Base-by-base conservation (phyloP, 2,113 vertebrate genomes). In the Grammomys surdaster region DNA sequence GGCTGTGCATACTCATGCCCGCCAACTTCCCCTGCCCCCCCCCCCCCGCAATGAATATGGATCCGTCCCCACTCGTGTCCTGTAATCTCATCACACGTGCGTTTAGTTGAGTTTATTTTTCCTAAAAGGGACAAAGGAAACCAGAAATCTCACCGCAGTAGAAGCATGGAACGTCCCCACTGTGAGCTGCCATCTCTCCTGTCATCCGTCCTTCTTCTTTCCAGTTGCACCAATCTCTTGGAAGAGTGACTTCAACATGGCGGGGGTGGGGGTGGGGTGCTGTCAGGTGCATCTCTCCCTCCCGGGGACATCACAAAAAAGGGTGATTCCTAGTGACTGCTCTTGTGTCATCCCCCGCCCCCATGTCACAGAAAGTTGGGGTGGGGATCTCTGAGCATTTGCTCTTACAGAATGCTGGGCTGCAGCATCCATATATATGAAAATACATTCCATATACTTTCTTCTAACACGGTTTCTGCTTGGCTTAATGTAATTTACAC, bases 251-350 rank as follows among this genome's bases (percentile, higher is more conserved):
- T 69, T 20, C 3, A 17, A 16, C 19, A 33, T 33, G 1, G 24
- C 28, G 60, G 67, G 0, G 46, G 8, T 33, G 1, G 24, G 65
- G 82, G 67, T 1, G 46, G 8, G 46, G 46, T 48, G 46, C 31
- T 88, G 85, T 33, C 19, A 1, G 46, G 67, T 70, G 33, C 65
- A 22, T 36, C 20, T 20, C 33, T n/a, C 65, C 43, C 22, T n/a
- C 65, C 46, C 1, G 20, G 97, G 97, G 88, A 96, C 98, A 97
- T 97, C 93, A 28, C 96, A 95, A 97, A 84, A 93, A 96, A 91
- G 98, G 96, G 98, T 97, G 98, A 58, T 43, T 60, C 26, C 54
- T 43, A 43, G 36, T 7, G 4, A 63, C 73, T 76, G 73, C 56
- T 58, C 26, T 5, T 2, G 17, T 33, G 3, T 20, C 58, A 5